Evolutionary conservation across 2,888 invertebrate genomes (phyloP).

Genomic region (Epinotia demarniana): DNA sequence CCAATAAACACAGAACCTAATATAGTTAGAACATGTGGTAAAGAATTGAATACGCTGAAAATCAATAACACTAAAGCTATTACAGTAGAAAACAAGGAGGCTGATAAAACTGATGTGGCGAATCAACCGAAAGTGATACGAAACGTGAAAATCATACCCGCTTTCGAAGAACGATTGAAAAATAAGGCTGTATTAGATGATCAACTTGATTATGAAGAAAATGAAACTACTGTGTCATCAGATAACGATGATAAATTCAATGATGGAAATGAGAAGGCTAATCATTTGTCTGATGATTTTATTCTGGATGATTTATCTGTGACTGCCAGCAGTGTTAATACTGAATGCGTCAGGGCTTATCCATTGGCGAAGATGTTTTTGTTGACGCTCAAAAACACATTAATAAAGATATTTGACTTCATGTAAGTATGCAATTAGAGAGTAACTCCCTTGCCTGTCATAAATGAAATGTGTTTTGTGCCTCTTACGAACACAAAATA

Average conservation of each 20-base stretch:
- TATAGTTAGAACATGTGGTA: slow-evolving; percentile 61
- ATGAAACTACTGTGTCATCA: background rate
- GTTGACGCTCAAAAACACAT: slow-evolving; percentile 53
- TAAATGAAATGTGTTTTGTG: no score
- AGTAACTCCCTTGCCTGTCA: background rate
- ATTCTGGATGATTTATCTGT: slow-evolving; percentile 45
- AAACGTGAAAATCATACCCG: slow-evolving; percentile 41
- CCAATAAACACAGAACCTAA: slow-evolving; percentile 44
- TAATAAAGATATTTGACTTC: slow-evolving; percentile 57
- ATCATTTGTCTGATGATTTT: background rate
- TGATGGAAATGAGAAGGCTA: slow-evolving; percentile 7
- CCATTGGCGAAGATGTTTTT: slow-evolving; percentile 56
- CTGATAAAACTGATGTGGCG: slow-evolving; percentile 15
- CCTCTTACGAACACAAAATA: no score
- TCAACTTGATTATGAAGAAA: slow-evolving; percentile 39
- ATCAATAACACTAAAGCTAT: slow-evolving; percentile 54
- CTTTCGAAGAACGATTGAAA: slow-evolving; percentile 51
- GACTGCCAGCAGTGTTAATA: slow-evolving; percentile 49
- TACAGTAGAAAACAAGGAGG: slow-evolving; percentile 29
- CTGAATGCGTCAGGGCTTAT: slow-evolving; percentile 52
- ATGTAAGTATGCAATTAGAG: slow-evolving; percentile 61
- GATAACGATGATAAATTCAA: background rate
- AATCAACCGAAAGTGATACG: slow-evolving; percentile 51
- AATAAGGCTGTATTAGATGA: slow-evolving; percentile 31
- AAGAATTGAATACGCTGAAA: slow-evolving; percentile 56